Evolutionary conservation across 1,140 invertebrate species (phyloP).

Genomic region (Drosophila saltans): DNA sequence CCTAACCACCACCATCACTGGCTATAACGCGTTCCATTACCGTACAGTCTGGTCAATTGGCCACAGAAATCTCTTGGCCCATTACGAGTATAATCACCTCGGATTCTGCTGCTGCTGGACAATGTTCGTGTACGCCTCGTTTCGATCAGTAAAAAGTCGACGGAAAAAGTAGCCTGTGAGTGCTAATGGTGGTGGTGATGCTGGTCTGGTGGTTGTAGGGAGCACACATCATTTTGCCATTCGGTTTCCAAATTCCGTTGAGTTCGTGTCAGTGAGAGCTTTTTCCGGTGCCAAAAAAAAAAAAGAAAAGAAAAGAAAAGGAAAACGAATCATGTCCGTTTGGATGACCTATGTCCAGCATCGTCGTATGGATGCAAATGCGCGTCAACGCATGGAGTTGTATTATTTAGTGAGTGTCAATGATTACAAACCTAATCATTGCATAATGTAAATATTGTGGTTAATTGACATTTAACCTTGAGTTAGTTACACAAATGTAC

Average conservation of each 20-base stretch:
- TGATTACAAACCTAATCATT: neutral
- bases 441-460: neutral
- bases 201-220: neutral
- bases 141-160: slow-evolving; percentile 25
- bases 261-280: slow-evolving; percentile 3
- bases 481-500: slow-evolving; percentile 1
- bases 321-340: slow-evolving; percentile 79
- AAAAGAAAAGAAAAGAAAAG: neutral
- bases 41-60: slow-evolving; percentile 32
- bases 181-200: neutral
- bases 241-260: slow-evolving; percentile 16
- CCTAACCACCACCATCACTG: slow-evolving; percentile 5
- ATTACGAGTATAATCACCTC: slow-evolving; percentile 62
- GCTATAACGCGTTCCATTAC: neutral
- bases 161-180: neutral
- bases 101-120: slow-evolving; percentile 55
- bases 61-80: slow-evolving; percentile 54
- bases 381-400: slow-evolving; percentile 62
- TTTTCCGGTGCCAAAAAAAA: neutral
- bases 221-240: neutral
- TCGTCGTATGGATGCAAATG: slow-evolving; percentile 74
- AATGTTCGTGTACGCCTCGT: slow-evolving; percentile 69
- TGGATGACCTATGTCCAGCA: slow-evolving; percentile 84
- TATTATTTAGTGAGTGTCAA: slow-evolving; percentile 75
- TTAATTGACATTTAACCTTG: neutral